phyloP scores from a whole-genome alignment of 2,797 vertebrate species.

The Centroberyx gerrardi region DNA sequence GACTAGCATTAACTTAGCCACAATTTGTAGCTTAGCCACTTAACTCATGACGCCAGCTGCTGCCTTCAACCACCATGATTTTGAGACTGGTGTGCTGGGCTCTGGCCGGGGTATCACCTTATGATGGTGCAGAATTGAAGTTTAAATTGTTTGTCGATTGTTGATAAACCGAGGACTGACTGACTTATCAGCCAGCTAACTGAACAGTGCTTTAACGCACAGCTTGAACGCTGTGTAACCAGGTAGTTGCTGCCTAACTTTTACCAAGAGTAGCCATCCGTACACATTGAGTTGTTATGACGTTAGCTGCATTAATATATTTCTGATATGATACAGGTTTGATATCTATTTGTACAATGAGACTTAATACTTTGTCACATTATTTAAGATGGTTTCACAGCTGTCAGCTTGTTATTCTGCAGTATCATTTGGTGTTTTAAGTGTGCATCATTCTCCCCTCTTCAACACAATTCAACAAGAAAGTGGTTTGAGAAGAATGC shows the following conservation, averaged over 20 bases:
- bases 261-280: too few relatives aligned
- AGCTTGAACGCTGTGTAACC: too few relatives aligned
- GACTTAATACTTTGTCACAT: not conserved
- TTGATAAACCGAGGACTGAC: not conserved
- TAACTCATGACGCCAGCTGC: conserved; percentile 25
- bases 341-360: not conserved
- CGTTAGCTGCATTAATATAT: too few relatives aligned
- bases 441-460: too few relatives aligned
- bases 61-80: conserved; percentile 12
- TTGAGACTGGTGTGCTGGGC: not conserved
- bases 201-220: too few relatives aligned
- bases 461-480: too few relatives aligned
- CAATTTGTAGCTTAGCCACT: conserved; percentile 26
- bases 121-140: not conserved
- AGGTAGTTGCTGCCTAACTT: too few relatives aligned
- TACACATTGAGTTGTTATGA: too few relatives aligned
- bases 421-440: too few relatives aligned
- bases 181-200: not conserved
- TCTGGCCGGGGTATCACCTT: not conserved
- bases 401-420: too few relatives aligned
- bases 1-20: conserved; percentile 2
- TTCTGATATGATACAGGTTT: not conserved
- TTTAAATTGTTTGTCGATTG: not conserved
- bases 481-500: not conserved
- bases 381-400: not conserved